A percentile compares a stretch with the other conserved stretches of the same genome.
Conservation (phyloP, 2,797 vertebrate species). For the Lepilemur septentrionalis region DNA sequence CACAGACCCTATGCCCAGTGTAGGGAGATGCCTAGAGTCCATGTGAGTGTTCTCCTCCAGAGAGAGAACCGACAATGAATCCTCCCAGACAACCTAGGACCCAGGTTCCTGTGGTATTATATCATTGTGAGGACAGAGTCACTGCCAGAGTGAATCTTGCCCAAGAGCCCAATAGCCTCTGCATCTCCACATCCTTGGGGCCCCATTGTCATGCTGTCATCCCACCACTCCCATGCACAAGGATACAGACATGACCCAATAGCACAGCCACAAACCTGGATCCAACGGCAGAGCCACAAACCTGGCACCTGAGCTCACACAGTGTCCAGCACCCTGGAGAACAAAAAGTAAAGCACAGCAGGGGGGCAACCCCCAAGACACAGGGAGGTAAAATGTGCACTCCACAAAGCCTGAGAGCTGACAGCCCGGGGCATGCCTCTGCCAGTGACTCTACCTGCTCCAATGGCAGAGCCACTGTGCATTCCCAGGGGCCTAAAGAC, state of each 20-base stretch:
- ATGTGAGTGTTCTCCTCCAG: background rate
- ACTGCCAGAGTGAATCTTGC: background rate
- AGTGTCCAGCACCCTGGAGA: background rate
- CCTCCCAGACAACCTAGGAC: background rate
- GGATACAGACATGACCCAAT: background rate
- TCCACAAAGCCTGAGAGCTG: background rate
- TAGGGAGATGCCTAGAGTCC: background rate
- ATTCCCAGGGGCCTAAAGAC: too few relatives aligned
- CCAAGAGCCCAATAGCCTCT: background rate
- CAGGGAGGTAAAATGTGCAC: background rate
- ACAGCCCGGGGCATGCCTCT: background rate
- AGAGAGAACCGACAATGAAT: background rate
- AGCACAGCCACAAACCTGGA: background rate
- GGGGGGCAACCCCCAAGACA: background rate
- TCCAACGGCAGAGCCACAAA: background rate
- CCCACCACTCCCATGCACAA: background rate
- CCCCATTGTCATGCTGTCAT: background rate
- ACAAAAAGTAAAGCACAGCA: background rate
- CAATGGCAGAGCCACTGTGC: too few relatives aligned
- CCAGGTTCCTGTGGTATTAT: background rate
- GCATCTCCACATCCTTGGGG: background rate
- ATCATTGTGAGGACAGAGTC: background rate
- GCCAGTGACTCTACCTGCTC: background rate
- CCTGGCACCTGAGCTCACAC: background rate
- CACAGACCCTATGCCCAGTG: background rate